phyloP scores from a whole-genome alignment of 2,113 vertebrate genomes.

The Paramormyrops kingsleyae region DNA sequence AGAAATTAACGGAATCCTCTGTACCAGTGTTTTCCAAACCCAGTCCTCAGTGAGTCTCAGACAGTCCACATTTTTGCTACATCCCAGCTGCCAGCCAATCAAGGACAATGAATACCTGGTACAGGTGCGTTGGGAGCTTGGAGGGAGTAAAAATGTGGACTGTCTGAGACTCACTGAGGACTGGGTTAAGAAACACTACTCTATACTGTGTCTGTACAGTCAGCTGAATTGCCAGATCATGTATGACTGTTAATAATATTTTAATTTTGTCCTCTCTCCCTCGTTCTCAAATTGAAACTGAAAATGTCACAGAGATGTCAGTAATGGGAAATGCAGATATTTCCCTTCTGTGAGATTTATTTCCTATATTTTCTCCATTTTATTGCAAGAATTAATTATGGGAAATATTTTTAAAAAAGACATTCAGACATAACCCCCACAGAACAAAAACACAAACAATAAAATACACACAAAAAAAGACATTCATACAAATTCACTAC shows the following conservation, averaged over 20 bases:
- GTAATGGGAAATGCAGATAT: not conserved
- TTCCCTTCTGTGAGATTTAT: not conserved
- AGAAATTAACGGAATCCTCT: not conserved
- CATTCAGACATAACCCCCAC: not conserved
- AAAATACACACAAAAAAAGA: not conserved
- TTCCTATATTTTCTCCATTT: not conserved
- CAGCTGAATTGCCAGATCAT: not conserved
- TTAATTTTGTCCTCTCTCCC: not conserved
- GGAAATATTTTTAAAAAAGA: not conserved
- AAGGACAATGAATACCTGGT: not conserved
- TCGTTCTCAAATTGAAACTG: not conserved
- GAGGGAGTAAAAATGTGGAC: not conserved
- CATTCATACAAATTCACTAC: not conserved
- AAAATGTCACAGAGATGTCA: not conserved
- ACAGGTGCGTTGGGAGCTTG: not conserved
- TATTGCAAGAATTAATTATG: not conserved
- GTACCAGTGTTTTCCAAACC: not conserved
- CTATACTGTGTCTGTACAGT: not conserved
- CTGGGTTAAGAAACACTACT: not conserved
- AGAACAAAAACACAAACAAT: not conserved
- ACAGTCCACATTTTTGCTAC: not conserved
- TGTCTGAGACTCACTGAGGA: not conserved
- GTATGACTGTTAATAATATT: not conserved
- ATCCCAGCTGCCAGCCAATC: not conserved
- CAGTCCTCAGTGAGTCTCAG: not conserved